Evolutionary conservation across 2,113 vertebrate genomes (phyloP), one percentile per base, ranked within the genome.

Genomic region (Erythrocebus patas): DNA sequence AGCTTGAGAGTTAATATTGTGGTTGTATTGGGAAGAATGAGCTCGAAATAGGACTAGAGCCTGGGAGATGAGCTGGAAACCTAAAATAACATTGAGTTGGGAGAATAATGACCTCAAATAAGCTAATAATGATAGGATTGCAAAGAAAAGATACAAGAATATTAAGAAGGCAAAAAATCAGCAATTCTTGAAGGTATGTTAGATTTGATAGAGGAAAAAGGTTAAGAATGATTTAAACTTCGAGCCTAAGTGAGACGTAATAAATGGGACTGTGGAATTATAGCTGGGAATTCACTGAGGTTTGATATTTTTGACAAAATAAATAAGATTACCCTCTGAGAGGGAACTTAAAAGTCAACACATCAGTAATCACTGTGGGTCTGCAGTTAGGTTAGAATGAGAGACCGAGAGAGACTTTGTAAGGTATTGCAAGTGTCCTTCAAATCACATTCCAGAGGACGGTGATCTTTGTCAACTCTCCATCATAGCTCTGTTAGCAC

Each of bases 401-500:
- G 50, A 52, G 50, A 52, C 16, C 16, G 5, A 16, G 50, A 52
- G 16, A 52, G 14, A 52, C 48, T 50, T 50, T 3, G 20, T 13
- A 25, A 38, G 6, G 8, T 8, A 3, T 22, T 6, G 40, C 38
- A 25, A 12, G 2, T 12, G 40, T 35, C 61, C 68, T 83, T 87
- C 18, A 3, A 0, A 1, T 66, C 57, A 5, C 16, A 2, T 48
- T 50, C 79, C 6, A 8, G 35, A 61, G 68, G 6, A 8, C 6
- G 0, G 2, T 55, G 4, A n/a, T 9, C 27, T 1, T 50, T 27
- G 18, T 30, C 20, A 5, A 4, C 9, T 22, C 30, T 13, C 40
- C 16, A 0, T 68, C 57, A 3, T 0, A 17, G 43, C 30, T 55
- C 5, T 3, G 2, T 16, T 4, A 5, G 48, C 45, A 22, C 3